Evolutionary conservation across 2,113 vertebrate species (phyloP), one percentile per base, ranked within the genome.

Genomic region (Eublepharis macularius): DNA sequence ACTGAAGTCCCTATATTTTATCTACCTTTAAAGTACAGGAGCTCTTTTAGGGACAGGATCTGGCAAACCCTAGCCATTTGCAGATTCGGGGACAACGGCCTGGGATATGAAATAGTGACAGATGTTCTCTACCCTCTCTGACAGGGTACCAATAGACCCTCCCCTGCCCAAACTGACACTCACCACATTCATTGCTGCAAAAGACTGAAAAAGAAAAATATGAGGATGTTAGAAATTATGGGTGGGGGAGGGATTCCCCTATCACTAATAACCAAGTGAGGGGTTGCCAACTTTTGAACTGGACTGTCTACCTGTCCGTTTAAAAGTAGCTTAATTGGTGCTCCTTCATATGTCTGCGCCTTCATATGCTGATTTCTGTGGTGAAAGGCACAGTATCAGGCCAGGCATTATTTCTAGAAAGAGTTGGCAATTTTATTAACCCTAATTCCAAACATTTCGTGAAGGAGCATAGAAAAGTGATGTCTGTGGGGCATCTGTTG

Each of bases 141-240:
- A 21, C 69, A 19, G 69, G 4, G 4, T 6, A 19, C 68, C n/a
- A 17, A 36, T 7, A 47, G 34, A 60, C 7, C 14, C 21, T 45
- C 32, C 36, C 34, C 32, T 32, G 6, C 17, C 70, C 14, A 54
- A 47, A 57, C 1, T 39, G 32, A 36, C 34, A 88, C 86, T 88
- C 69, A 88, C 86, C 86, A 39, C 82, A 88, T 3, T 69, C 65
- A 32, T 88, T 88, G 57, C 45, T 83, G 76, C 86, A 88, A 32
- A 16, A 10, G 13, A 57, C 86, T 88, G 72, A 60, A 80, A 84
- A 80, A 60, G 51, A 66, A 82, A 65, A 72, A 19, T 49, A 70
- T 4, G 24, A 72, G 6, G 1, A 17, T 36, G n/a, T 73, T 74
- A 65, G 54, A 11, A 49, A 74, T 2, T 4, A 63, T 2, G 19